Evolutionary conservation across 2,113 vertebrate species (phyloP).

Genomic region (Phalacrocorax carbo): DNA sequence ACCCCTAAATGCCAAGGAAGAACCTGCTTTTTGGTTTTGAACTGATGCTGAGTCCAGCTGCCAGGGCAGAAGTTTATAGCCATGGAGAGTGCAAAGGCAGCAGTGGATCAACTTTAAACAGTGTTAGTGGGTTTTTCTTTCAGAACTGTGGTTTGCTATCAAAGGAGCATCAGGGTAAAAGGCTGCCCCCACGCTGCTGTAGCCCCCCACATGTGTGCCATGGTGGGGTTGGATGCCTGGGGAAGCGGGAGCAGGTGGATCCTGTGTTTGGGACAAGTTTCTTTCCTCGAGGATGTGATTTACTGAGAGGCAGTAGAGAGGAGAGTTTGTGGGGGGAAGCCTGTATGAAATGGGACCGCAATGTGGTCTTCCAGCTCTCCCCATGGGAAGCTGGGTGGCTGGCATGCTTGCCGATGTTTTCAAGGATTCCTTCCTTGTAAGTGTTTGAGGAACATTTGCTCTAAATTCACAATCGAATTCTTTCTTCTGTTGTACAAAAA

Average conservation of each 20-base stretch:
- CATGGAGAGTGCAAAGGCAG: background rate
- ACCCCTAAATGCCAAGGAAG: background rate
- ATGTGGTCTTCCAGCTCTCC: background rate
- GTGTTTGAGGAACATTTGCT: background rate
- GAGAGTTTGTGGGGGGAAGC: background rate
- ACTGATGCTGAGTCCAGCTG: background rate
- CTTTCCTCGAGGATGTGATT: background rate
- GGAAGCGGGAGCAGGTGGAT: background rate
- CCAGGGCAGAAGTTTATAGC: background rate
- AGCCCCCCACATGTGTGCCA: background rate
- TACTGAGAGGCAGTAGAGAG: background rate
- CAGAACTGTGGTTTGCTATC: background rate
- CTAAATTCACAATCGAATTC: background rate
- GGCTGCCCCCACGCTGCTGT: background rate
- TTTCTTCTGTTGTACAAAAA: slow-evolving; percentile 19
- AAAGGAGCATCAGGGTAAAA: background rate
- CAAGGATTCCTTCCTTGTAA: slow-evolving; percentile 36
- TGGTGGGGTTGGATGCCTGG: background rate
- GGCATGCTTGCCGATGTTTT: background rate
- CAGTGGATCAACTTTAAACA: background rate
- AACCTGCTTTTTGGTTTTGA: background rate
- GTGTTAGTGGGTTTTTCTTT: background rate
- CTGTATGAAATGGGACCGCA: background rate
- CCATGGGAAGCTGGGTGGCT: background rate
- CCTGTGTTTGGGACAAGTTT: background rate